phyloP scores from a whole-genome alignment of 2,888 invertebrate genomes.

The Calameuta pallipes region DNA sequence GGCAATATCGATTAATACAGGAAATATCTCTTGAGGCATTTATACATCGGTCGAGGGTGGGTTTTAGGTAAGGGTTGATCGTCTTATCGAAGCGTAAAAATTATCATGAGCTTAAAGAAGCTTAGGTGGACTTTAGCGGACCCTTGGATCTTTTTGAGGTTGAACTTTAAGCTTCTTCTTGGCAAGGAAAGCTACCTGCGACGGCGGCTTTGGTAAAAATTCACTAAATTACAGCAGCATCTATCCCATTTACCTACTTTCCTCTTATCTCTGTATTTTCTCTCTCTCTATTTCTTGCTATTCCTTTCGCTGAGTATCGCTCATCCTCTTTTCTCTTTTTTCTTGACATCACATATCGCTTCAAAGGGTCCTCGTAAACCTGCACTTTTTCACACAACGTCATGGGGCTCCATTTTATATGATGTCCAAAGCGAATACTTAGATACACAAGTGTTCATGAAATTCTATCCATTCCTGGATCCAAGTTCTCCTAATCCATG shows the following conservation, averaged over 20 bases:
- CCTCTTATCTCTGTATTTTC: neutral
- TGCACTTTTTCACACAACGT: neutral
- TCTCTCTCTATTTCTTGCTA: neutral
- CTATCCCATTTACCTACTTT: neutral
- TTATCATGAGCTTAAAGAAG: neutral
- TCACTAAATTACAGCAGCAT: neutral
- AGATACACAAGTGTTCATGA: neutral
- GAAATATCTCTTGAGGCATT: neutral
- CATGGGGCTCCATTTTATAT: neutral
- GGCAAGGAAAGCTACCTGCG: neutral
- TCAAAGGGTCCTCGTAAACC: neutral
- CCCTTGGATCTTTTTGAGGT: neutral
- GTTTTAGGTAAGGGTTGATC: neutral
- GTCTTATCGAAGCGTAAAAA: constrained; percentile 7
- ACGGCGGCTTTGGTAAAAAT: neutral
- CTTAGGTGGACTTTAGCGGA: neutral
- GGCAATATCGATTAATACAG: neutral
- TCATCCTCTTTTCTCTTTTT: neutral
- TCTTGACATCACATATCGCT: neutral
- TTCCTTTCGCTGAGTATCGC: neutral
- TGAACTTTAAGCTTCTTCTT: neutral
- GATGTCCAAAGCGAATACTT: neutral
- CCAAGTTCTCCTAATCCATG: neutral
- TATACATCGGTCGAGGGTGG: neutral
- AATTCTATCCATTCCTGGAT: neutral